phyloP scores from a whole-genome alignment of 2,113 vertebrate species.

The Micronisus gabar region DNA sequence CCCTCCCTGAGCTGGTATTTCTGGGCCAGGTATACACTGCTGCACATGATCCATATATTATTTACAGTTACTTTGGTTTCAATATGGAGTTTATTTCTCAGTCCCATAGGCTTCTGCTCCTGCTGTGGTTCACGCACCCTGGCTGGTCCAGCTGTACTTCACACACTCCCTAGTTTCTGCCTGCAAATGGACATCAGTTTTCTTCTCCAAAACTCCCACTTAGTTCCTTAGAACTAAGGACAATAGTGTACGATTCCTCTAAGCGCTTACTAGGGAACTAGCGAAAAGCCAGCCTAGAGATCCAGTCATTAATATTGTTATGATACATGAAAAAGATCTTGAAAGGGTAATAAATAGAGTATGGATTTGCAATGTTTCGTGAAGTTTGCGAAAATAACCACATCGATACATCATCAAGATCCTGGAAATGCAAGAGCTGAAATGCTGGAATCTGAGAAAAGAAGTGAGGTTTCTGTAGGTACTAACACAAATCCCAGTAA shows the following conservation, averaged over 20 bases:
- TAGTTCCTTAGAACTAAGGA: neutral
- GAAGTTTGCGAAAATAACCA: neutral
- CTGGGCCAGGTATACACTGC: neutral
- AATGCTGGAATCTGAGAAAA: neutral
- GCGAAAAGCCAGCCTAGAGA: neutral
- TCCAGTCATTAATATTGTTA: neutral
- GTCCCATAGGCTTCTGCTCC: neutral
- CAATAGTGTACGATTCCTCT: neutral
- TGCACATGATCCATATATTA: neutral
- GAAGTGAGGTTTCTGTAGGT: neutral
- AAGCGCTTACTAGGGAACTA: neutral
- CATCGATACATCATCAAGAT: fast-evolving
- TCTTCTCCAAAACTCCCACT: neutral
- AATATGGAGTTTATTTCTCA: neutral
- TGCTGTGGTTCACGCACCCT: neutral
- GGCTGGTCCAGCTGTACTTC: neutral
- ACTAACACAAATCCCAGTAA: neutral
- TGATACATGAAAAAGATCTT: neutral
- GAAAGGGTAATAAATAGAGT: neutral
- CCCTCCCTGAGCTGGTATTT: neutral
- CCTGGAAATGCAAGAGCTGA: neutral
- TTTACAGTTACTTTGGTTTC: neutral
- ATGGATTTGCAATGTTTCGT: neutral
- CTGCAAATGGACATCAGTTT: neutral
- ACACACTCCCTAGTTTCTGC: neutral